Evolutionary conservation across 2,797 vertebrate genomes (phyloP), one percentile per base, ranked within the genome.

Genomic region (Coracias cyanogaster): DNA sequence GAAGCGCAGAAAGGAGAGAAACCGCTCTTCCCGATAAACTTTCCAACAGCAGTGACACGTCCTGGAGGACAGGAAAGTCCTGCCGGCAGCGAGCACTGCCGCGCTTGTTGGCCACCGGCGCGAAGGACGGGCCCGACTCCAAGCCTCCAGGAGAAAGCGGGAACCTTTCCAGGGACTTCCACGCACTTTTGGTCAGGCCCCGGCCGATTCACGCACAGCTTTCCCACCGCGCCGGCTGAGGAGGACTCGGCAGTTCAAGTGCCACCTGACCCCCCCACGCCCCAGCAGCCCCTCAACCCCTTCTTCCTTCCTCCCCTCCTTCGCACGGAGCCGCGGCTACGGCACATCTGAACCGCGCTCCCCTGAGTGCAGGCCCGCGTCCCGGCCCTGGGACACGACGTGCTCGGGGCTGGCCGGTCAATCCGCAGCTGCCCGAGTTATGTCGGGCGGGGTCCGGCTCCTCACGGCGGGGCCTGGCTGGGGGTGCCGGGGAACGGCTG

Each of bases 151-250:
- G 90, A 92, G 81, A 93, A 89, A 95, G 67, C n/a, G 94, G 94
- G 93, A 94, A 82, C 10, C 57, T 62, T 93, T 95, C 96, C 95
- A 95, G 93, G 85, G 79, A 85, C 91, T 94, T 94, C 90, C 94
- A 94, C 90, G 94, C 95, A 95, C 94, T 94, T 78, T 18, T 14
- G 64, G 48, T 66, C 69, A n/a, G 96, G 93, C 85, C 91, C 87
- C 2, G 66, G 65, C 71, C 71, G 79, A 18, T 29, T n/a, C 93
- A 65, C 91, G 55, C 86, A 10, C 2, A 12, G 66, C 82, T 17
- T 31, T 72, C 46, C 57, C 54, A n/a, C 31, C 28, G 69, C 77
- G 39, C 48, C 41, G 20, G 65, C 41, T 6, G 43, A 33, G 39
- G 12, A 33, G 70, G 39, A 41, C 25, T 46, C 18, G 48, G 15